A percentile compares a stretch with the other conserved stretches of the same genome.
Evolutionary conservation across 1,140 invertebrate genomes (phyloP).

Genomic region (Drosophila setifemur): DNA sequence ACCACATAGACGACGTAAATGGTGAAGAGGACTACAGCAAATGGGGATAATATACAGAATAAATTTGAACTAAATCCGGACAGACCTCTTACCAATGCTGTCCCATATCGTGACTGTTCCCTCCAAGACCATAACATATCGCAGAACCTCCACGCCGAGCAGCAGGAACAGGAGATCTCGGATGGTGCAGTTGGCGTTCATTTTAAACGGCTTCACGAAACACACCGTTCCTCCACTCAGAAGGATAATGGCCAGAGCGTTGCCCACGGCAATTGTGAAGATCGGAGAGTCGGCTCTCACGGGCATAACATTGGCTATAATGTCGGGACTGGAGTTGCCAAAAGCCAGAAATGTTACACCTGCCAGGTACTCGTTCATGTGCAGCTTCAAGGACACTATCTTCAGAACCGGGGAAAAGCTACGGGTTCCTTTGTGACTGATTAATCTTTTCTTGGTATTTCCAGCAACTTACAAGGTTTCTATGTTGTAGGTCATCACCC

Average conservation of each 20-base stretch:
- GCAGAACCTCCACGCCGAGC: constrained; percentile 13
- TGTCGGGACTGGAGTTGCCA: constrained; percentile 38
- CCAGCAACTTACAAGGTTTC: constrained; percentile 1
- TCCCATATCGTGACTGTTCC: not conserved
- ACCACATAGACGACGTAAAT: not conserved
- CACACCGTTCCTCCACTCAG: constrained; percentile 42
- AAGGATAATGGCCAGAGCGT: constrained; percentile 36
- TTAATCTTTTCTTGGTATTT: too few species aligned
- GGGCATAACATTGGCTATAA: constrained; percentile 51
- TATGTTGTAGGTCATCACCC: constrained; percentile 16
- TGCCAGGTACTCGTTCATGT: constrained; percentile 54
- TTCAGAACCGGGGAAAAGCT: constrained; percentile 39
- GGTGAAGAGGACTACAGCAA: not conserved
- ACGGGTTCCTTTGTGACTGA: too few species aligned
- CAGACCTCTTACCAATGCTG: not conserved
- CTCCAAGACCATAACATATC: constrained; percentile 3
- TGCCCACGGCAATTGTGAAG: constrained; percentile 40
- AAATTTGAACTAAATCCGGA: too few species aligned
- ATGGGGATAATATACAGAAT: too few species aligned
- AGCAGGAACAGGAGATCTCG: constrained; percentile 45
- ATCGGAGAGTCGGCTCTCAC: constrained; percentile 39
- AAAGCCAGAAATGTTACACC: constrained; percentile 43
- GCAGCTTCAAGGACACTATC: constrained; percentile 25
- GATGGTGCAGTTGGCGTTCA: constrained; percentile 23
- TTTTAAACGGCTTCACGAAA: constrained; percentile 37